Evolutionary conservation across 2,113 vertebrate species (phyloP), one percentile per base, ranked within the genome.

Genomic region (Urocitellus parryii): DNA sequence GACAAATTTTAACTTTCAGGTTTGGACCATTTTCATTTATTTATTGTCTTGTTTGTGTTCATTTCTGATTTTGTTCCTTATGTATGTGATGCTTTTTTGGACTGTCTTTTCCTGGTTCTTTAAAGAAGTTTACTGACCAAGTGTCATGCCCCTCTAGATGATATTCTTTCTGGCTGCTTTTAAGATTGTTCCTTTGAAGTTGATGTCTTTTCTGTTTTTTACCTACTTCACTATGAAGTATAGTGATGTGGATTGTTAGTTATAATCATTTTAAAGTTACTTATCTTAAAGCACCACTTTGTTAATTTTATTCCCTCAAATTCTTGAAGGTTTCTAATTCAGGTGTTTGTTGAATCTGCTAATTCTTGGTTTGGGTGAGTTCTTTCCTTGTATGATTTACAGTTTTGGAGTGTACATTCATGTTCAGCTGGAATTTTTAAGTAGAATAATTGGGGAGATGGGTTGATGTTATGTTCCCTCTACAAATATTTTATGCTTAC

Each of bases 51-150:
- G 53, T 77, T 73, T 91, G 3, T 81, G 51, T 91, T 39, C 56
- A 29, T 91, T 81, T 88, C 29, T 65, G 42, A 67, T 93, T 96
- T 87, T 68, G 61, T 42, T 68, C 10, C 51, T 93, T 89, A 56
- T 51, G 34, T 68, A 18, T 82, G 12, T 22, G 34, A 86, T 42
- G 34, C 2, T 82, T 51, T 14, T 65, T 16, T n/a, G 73, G 27
- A 76, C 34, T 77, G 12, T 76, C 48, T 76, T 94, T 78, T 42
- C 10, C 20, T 61, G 39, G 20, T 63, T 34, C 34, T 85, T 72
- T 86, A 6, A 87, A 76, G 34, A 90, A 76, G 34, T n/a, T 58
- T 87, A 4, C 32, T 58, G 17, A 34, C 12, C 56, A 9, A 67
- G 12, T n/a, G 8, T 25, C 56, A 56, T 80, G 73, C 22, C 45